Conservation (phyloP, 2,888 invertebrate genomes). For the Micropterix aruncella region DNA sequence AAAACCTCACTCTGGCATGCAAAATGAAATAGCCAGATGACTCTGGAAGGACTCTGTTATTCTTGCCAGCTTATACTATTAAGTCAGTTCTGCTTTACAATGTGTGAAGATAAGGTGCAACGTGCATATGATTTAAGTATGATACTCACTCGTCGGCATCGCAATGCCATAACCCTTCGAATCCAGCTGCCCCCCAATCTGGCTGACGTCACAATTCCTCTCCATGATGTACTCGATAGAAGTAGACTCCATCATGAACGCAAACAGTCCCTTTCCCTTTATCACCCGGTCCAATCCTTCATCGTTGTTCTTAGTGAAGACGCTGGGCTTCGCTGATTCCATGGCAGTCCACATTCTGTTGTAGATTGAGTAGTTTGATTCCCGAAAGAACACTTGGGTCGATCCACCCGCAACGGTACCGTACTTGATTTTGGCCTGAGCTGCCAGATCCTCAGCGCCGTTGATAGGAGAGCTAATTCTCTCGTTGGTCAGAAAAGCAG, state of each 20-base stretch:
- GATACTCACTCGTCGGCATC: conserved; percentile 59
- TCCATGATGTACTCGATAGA: conserved; percentile 76
- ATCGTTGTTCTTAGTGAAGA: conserved; percentile 62
- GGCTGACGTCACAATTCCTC: conserved; percentile 59
- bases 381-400: conserved; percentile 63
- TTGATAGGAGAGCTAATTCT: conserved; percentile 70
- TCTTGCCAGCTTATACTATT: too few species aligned
- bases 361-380: conserved; percentile 70
- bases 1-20: too few species aligned
- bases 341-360: conserved; percentile 84
- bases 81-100: too few species aligned
- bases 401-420: conserved; percentile 69
- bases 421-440: conserved; percentile 75
- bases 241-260: conserved; percentile 83
- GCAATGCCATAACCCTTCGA: conserved; percentile 82
- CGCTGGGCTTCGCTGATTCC: conserved; percentile 66
- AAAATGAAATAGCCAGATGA: too few species aligned
- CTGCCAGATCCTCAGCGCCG: conserved; percentile 67
- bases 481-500: conserved; percentile 70
- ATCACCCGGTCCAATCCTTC: conserved; percentile 76
- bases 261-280: conserved; percentile 62
- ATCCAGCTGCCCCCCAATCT: conserved; percentile 60
- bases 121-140: too few species aligned
- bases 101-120: too few species aligned
- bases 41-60: too few species aligned